Evolutionary conservation across 2,113 vertebrate genomes (phyloP), one percentile per base, ranked within the genome.

Genomic region (Vicugna pacos): DNA sequence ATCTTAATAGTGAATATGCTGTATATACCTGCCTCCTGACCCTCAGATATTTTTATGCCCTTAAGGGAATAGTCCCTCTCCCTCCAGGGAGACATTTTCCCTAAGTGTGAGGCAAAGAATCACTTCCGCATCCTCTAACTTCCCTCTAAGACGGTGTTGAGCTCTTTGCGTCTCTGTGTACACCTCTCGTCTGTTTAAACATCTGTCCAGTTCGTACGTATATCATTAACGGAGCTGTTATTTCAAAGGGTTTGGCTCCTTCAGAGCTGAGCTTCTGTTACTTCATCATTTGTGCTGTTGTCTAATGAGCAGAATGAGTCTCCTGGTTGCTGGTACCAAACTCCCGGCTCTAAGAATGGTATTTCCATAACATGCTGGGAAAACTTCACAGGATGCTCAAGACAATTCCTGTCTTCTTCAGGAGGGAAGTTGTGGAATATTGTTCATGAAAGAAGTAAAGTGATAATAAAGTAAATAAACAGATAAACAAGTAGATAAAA

Each of bases 71-170:
- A 26, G 4, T 32, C 6, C 13, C 28, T 86, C 54, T 10, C 28
- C 24, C 83, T 56, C 50, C 10, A 28, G 2, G 8, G 19, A 62
- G 62, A 82, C 8, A 5, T 13, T 38, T 76, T 67, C 48, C 32
- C 26, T 46, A 5, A 8, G 82, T 38, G 19, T 9, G 60, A 82
- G 20, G 79, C 28, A 1, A 19, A 14, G 54, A 69, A 22, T 73
- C 32, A 8, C 46, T 70, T 84, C 26, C 17, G 32, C 0, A 0
- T 58, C 38, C n/a, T 30, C 42, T 32, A 50, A 42, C 42, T 42
- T 50, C 50, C 54, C 56, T 20, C 32, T 3, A n/a, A 62, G 15
- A 10, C 42, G 19, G 24, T 0, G 0, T 0, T 8, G 20, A 52
- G 32, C 42, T 84, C 24, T 2, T 1, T 5, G 17, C 2, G 3